Conservation (phyloP, 2,113 vertebrate species). For the Physeter macrocephalus region DNA sequence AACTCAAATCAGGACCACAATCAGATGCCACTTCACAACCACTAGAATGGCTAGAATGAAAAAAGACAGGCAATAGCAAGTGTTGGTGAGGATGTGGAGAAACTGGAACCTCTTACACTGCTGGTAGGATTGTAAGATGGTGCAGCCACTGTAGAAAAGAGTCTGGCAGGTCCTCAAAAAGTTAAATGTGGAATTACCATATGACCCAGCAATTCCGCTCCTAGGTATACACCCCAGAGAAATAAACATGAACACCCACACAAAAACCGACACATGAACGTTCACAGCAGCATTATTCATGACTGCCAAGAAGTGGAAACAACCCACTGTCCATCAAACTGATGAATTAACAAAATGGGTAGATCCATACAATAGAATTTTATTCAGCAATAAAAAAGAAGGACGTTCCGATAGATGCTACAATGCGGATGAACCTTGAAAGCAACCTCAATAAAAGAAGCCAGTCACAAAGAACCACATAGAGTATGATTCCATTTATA, state of each 20-base stretch:
- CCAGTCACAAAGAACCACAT: not conserved
- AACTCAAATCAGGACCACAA: not conserved
- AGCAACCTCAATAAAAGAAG: not conserved
- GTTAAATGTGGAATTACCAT: not conserved
- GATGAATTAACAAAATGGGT: not conserved
- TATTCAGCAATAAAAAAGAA: not conserved
- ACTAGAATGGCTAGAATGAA: fast-evolving
- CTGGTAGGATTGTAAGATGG: fast-evolving
- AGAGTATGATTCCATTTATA: not conserved
- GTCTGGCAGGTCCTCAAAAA: not conserved
- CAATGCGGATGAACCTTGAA: not conserved
- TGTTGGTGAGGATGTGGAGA: fast-evolving
- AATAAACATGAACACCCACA: not conserved
- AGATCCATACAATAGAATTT: not conserved
- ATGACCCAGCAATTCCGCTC: not conserved
- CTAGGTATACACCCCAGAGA: not conserved
- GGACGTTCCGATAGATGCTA: fast-evolving
- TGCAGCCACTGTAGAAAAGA: not conserved
- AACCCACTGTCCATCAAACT: not conserved
- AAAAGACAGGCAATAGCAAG: too few relatives aligned
- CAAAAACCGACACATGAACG: fast-evolving
- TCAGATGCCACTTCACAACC: not conserved
- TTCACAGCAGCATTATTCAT: not conserved
- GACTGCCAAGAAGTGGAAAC: not conserved
- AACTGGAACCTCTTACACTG: fast-evolving